Percentiles rank a stretch among this genome's conserved stretches.
Conservation (phyloP, 2,797 vertebrate species). For the Thunnus albacares region DNA sequence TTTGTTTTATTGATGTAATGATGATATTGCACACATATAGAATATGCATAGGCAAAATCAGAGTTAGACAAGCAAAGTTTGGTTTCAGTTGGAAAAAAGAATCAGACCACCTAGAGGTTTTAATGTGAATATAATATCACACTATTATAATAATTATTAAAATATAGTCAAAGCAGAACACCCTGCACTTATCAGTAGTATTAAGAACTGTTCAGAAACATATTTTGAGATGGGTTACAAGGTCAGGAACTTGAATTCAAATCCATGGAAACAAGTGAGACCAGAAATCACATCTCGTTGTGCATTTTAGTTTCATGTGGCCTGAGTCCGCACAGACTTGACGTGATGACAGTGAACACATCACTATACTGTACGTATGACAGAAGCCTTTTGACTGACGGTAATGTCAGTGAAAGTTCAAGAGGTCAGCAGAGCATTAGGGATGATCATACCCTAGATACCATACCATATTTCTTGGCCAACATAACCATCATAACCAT, state of each 20-base stretch:
- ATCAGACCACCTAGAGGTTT: neutral
- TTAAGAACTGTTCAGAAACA: neutral
- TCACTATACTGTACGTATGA: neutral
- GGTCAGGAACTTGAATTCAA: neutral
- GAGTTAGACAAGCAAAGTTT: no score
- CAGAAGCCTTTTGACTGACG: neutral
- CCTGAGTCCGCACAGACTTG: neutral
- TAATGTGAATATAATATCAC: neutral
- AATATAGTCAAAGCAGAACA: neutral
- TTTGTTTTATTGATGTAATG: no score
- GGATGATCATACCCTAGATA: neutral
- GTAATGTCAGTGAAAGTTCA: constrained; percentile 8
- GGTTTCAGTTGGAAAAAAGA: no score
- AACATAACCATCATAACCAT: no score
- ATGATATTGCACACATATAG: no score
- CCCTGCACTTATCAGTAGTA: neutral
- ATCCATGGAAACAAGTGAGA: no score
- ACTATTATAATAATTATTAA: neutral
- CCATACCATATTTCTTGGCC: no score
- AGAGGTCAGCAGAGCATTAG: neutral
- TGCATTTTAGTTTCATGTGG: neutral
- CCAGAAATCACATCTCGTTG: neutral
- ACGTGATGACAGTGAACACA: neutral
- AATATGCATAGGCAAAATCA: no score
- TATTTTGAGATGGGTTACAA: neutral